A percentile compares a stretch with the other conserved stretches of the same genome.
Conservation (phyloP, 2,113 vertebrate genomes). For the Columbina picui region DNA sequence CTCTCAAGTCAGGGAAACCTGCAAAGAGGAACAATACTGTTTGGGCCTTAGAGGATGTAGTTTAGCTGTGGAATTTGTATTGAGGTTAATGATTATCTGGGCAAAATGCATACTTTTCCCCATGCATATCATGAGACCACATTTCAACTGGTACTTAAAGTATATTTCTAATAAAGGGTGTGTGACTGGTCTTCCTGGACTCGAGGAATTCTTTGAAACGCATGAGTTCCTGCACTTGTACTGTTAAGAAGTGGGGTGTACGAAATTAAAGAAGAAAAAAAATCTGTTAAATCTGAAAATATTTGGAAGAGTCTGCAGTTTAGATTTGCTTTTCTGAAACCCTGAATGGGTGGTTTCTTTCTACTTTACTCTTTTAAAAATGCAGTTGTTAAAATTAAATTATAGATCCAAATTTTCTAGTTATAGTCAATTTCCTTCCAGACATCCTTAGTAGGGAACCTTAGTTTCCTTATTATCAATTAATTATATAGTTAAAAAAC, state of each 20-base stretch:
- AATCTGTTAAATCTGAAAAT: neutral
- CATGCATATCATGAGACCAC: neutral
- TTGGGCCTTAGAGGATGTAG: neutral
- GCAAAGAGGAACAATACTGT: neutral
- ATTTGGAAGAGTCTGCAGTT: neutral
- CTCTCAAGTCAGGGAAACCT: neutral
- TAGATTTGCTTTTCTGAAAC: neutral
- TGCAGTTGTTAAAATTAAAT: constrained; percentile 48
- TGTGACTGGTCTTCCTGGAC: neutral
- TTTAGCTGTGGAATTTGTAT: neutral
- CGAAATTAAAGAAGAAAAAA: neutral
- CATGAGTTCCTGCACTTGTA: neutral
- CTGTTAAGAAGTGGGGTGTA: neutral
- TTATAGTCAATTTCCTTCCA: constrained; percentile 62
- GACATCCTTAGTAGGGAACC: constrained; percentile 41
- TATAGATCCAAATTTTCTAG: constrained; percentile 41
- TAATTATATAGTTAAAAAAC: constrained; percentile 40
- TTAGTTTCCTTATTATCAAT: constrained; percentile 65
- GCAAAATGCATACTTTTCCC: neutral
- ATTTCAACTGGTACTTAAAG: neutral
- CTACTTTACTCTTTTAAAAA: constrained; percentile 42
- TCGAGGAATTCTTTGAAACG: neutral
- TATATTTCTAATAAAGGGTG: neutral
- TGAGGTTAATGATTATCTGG: neutral
- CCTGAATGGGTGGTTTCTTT: neutral